Conservation (phyloP, 37 sponge, comb jelly and placozoan genomes). For the Beroe forskalii region DNA sequence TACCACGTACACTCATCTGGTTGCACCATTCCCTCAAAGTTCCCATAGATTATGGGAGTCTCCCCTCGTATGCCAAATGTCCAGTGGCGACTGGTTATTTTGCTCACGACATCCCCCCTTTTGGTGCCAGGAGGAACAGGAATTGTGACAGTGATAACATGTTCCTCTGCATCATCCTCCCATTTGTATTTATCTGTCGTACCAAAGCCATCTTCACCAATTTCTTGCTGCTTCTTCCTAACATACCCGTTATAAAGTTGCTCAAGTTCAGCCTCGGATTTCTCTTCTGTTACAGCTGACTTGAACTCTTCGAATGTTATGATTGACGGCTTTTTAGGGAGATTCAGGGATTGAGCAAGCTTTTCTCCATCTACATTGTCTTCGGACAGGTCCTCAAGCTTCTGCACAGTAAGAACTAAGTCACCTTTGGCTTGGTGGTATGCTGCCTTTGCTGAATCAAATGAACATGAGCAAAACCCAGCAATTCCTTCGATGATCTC, state of each 20-base stretch:
- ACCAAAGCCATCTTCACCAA: conserved; percentile 44
- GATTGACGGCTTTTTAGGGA: background rate
- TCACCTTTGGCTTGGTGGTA: background rate
- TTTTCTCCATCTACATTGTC: background rate
- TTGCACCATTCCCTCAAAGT: background rate
- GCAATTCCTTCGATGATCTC: background rate
- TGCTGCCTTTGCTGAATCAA: background rate
- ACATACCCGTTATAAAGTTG: conserved; percentile 21
- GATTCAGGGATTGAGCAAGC: background rate
- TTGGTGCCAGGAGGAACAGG: conserved; percentile 65
- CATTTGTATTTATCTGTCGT: conserved; percentile 58
- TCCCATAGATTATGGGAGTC: conserved; percentile 39
- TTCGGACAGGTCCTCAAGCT: background rate
- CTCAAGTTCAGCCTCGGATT: background rate
- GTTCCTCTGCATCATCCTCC: conserved; percentile 66
- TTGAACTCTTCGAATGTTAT: conserved; percentile 65
- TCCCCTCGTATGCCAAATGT: conserved; percentile 61
- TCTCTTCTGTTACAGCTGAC: conserved; percentile 1
- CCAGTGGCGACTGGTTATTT: conserved; percentile 22
- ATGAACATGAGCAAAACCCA: background rate
- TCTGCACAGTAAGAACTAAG: background rate
- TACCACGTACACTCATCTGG: conserved; percentile 68
- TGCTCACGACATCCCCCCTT: conserved; percentile 28
- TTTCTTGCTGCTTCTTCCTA: conserved; percentile 33
- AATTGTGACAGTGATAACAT: conserved; percentile 44